Evolutionary conservation across 2,113 vertebrate genomes (phyloP).

Genomic region (Antechinus stuartii): DNA sequence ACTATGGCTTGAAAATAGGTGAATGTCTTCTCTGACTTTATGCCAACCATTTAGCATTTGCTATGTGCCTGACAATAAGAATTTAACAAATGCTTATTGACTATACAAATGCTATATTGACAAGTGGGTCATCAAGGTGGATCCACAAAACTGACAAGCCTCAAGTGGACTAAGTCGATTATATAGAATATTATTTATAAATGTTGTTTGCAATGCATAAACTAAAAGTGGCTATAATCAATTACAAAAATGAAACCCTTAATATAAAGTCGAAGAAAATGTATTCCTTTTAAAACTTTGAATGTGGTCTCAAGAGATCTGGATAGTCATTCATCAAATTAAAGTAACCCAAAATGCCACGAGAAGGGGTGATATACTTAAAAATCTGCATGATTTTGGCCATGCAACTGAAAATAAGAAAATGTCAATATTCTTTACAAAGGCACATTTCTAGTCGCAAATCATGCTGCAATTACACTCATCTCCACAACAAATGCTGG

Average conservation of each 20-base stretch:
- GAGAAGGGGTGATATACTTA: background rate
- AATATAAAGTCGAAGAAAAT: background rate
- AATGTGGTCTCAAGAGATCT: background rate
- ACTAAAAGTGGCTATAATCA: background rate
- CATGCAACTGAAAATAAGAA: background rate
- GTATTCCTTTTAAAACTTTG: background rate
- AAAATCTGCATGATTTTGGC: too few relatives aligned
- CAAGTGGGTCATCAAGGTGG: background rate
- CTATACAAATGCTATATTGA: background rate
- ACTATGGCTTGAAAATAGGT: background rate
- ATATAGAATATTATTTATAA: background rate
- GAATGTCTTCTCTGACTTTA: background rate
- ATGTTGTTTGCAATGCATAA: background rate
- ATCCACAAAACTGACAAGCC: background rate
- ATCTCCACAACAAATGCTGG: background rate
- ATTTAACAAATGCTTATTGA: background rate
- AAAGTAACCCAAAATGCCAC: background rate
- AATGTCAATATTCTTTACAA: background rate
- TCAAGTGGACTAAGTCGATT: background rate
- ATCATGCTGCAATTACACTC: background rate
- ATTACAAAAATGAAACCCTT: background rate
- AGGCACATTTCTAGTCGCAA: background rate
- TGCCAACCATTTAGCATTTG: background rate
- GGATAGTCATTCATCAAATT: background rate
- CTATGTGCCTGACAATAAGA: background rate